A percentile compares a stretch with the other conserved stretches of the same genome.
phyloP scores from a whole-genome alignment of 2,113 vertebrate genomes.

The Cynopterus brachyotis region DNA sequence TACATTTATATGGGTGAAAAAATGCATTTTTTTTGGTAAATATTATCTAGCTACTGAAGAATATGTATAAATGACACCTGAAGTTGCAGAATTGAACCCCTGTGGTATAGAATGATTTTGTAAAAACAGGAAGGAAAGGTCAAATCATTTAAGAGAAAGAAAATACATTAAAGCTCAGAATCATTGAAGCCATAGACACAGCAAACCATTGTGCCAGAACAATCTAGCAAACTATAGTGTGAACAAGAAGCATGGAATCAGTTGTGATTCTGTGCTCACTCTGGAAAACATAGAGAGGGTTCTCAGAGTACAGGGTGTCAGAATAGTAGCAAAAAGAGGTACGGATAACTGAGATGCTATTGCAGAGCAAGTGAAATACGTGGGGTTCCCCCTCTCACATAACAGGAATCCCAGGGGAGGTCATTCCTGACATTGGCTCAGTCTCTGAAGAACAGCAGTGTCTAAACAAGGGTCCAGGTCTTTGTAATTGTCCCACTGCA shows the following conservation, averaged over 20 bases:
- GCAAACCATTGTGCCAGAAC: too few relatives aligned
- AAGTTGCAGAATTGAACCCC: neutral
- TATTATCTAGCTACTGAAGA: neutral
- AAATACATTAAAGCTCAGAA: neutral
- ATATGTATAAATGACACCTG: neutral
- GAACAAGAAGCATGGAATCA: neutral
- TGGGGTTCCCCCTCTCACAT: neutral
- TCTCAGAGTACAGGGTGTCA: neutral
- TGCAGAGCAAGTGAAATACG: neutral
- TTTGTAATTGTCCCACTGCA: neutral
- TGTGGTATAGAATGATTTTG: neutral
- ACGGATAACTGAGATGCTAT: neutral
- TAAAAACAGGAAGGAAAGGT: neutral
- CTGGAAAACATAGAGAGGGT: neutral
- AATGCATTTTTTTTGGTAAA: neutral
- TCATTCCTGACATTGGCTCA: neutral
- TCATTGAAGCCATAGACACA: neutral
- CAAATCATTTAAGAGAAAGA: neutral
- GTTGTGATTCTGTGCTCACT: neutral
- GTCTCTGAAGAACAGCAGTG: neutral
- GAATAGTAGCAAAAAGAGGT: neutral
- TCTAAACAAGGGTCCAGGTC: neutral
- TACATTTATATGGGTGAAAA: constrained; percentile 4
- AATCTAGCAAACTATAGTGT: neutral
- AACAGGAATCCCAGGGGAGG: neutral